phyloP scores from a whole-genome alignment of 2,113 vertebrate genomes.

The Cheilinus undulatus region DNA sequence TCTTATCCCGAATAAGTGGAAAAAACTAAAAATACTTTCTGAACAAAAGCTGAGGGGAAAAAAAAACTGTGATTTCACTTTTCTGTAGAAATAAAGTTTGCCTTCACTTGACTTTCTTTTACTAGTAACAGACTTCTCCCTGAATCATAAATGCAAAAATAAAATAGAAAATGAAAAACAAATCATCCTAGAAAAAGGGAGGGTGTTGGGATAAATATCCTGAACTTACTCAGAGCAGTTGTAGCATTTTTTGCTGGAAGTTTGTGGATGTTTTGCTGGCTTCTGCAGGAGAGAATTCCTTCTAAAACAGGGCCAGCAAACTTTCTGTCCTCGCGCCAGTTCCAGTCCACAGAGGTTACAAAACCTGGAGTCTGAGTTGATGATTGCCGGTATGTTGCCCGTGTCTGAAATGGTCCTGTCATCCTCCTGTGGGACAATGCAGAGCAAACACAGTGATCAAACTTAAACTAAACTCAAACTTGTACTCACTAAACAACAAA shows the following conservation, averaged over 20 bases:
- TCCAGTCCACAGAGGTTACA: conserved; percentile 29
- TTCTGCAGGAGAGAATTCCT: too few relatives aligned
- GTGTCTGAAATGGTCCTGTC: background rate
- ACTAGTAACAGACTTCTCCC: too few relatives aligned
- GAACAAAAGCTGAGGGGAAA: too few relatives aligned
- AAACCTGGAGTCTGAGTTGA: accelerated
- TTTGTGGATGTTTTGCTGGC: accelerated
- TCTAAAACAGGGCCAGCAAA: conserved; percentile 17
- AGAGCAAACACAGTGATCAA: background rate
- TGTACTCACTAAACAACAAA: too few relatives aligned
- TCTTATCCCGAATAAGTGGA: too few relatives aligned
- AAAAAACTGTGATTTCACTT: too few relatives aligned
- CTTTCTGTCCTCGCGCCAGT: background rate
- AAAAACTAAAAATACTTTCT: too few relatives aligned
- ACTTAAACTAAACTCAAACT: too few relatives aligned
- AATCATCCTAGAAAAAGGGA: background rate
- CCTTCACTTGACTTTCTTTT: too few relatives aligned
- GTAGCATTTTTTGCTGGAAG: conserved; percentile 41
- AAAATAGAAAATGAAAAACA: too few relatives aligned
- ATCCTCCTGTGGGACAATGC: conserved; percentile 13
- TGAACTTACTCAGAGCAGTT: conserved; percentile 62
- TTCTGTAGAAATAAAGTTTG: too few relatives aligned
- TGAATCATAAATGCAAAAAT: too few relatives aligned
- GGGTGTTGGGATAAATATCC: background rate
- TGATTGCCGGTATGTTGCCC: accelerated